Conservation (phyloP, 2,113 vertebrate genomes). For the Archocentrus centrarchus region DNA sequence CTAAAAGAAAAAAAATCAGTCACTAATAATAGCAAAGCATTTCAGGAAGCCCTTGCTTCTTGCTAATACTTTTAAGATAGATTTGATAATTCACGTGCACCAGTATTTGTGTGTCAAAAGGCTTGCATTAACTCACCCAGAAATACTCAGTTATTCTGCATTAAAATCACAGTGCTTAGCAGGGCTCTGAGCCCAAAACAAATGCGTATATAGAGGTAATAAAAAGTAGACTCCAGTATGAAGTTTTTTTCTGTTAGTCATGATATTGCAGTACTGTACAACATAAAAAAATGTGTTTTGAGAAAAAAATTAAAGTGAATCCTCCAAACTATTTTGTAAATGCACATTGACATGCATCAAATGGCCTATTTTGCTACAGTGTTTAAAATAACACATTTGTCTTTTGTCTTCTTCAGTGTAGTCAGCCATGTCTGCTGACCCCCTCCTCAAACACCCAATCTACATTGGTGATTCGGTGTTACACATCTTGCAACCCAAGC, state of each 20-base stretch:
- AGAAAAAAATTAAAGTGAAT: too few relatives aligned
- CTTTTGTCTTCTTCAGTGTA: neutral
- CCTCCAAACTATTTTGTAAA: too few relatives aligned
- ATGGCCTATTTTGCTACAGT: neutral
- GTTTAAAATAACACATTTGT: neutral
- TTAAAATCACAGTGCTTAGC: neutral
- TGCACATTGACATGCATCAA: too few relatives aligned
- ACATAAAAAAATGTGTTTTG: neutral
- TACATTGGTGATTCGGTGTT: constrained; percentile 11
- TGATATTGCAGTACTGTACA: neutral
- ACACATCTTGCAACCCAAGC: constrained; percentile 21
- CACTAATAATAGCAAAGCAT: constrained; percentile 23
- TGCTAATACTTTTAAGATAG: neutral
- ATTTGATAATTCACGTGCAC: constrained; percentile 6
- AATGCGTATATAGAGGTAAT: neutral
- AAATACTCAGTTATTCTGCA: neutral
- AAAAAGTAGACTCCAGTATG: neutral
- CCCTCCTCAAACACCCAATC: neutral
- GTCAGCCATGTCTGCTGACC: constrained; percentile 42
- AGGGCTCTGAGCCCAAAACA: neutral
- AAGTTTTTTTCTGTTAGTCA: neutral
- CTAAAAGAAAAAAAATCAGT: neutral
- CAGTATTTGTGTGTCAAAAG: constrained; percentile 8
- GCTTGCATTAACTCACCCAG: constrained; percentile 1
- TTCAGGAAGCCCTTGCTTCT: neutral